Evolutionary conservation across 92 coral and sea anemone genomes (phyloP), one percentile per base, ranked within the genome.

Genomic region (Epizoanthus illoricatus): DNA sequence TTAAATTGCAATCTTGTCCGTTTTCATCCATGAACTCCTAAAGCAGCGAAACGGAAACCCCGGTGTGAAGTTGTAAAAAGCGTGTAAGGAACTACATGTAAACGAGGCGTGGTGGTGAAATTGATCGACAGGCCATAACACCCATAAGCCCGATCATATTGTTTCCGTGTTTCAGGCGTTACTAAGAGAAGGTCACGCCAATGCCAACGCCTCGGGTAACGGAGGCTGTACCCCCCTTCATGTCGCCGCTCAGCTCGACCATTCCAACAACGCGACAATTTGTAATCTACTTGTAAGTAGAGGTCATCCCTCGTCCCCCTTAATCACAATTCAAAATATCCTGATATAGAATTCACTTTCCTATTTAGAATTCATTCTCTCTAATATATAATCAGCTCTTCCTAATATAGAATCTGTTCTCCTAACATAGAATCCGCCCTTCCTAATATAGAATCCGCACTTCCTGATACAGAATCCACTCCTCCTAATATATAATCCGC

Each of bases 141-240:
- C 6, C 45, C 15, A 21, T 52, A 28, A 28, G 36, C 36, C 36
- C 36, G 1, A 28, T 28, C 36, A 28, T 28, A 28, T 28, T 28
- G 3, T 83, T 71, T 66, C 54, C 52, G 15, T 72, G 42, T 72
- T 64, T 7, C 54, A 92, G 97, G 92, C 94, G 20, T 70, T 93
- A 69, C 88, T 93, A 57, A 84, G 91, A 73, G 97, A 93, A 7
- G 97, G 97, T 78, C 94, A 87, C 79, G 94, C 97, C 1, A 92
- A 91, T 59, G 84, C 94, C 24, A 93, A 91, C 59, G 87, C 91
- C 15, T 24, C 74, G n/a, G 97, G 97, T 4, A 92, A 93, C 62
- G 93, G 91, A 20, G 97, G 97, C 4, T 93, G 97, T 57, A 71
- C 94, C 0, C 92, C 97, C 4, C 85, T 93, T 5, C 97, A 93